These are phyloP conservation scores for Percina caprodes DNA, from an alignment of 2,113 vertebrate genomes.

Conservation along the genomic window DNA sequence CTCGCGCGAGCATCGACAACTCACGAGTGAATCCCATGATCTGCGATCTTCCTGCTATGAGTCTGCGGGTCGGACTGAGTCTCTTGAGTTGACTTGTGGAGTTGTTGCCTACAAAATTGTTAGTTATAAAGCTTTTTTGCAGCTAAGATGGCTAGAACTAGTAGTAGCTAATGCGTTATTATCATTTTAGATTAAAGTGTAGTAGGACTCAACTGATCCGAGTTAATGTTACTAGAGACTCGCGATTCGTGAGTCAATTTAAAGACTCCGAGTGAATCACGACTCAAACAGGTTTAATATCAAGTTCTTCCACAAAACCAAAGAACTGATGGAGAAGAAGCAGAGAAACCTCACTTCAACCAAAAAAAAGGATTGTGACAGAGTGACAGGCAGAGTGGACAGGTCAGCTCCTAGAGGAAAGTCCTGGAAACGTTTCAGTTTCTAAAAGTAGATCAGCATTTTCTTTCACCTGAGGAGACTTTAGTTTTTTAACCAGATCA, in stretches of 20 bases:
- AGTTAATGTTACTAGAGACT: no score
- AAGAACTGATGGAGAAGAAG: neutral
- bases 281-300: neutral
- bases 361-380: neutral
- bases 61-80: no score
- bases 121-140: no score
- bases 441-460: constrained; percentile 28
- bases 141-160: no score
- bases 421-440: neutral
- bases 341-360: neutral
- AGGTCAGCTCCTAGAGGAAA: constrained; percentile 3
- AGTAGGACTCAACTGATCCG: no score
- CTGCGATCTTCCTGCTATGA: no score
- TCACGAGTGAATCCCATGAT: no score
- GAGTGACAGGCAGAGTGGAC: neutral
- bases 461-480: constrained; percentile 2
- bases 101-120: no score
- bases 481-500: constrained; percentile 3
- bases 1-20: no score
- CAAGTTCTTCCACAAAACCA: neutral
- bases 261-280: neutral
- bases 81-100: no score
- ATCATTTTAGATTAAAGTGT: no score
- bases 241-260: neutral
- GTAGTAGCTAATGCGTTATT: no score